Conservation (phyloP, 2,113 vertebrate species). For the Nibea albiflora region DNA sequence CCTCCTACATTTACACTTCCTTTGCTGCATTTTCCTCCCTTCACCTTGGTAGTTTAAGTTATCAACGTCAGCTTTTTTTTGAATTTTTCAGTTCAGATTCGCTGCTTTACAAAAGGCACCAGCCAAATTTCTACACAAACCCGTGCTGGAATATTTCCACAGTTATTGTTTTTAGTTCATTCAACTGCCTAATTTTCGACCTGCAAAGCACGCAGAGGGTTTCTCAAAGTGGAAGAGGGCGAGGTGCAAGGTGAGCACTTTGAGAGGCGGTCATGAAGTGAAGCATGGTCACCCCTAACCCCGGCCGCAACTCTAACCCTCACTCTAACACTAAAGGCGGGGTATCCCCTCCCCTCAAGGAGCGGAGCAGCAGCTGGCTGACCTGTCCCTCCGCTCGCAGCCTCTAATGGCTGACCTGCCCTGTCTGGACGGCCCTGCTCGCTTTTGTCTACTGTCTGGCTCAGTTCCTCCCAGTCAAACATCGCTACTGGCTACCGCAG, state of each 20-base stretch:
- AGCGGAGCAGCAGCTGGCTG: conserved; percentile 88
- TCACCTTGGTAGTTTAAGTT: background rate
- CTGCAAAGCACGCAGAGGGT: conserved; percentile 6
- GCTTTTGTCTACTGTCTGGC: conserved; percentile 97
- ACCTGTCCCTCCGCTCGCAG: conserved; percentile 85
- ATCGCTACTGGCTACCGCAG: conserved; percentile 61
- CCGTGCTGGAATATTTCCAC: background rate
- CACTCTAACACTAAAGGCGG: conserved; percentile 41
- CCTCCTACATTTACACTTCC: conserved; percentile 56
- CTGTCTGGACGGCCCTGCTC: conserved; percentile 90
- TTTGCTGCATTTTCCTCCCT: conserved; percentile 20
- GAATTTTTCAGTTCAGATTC: background rate
- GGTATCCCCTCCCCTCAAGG: conserved; percentile 59
- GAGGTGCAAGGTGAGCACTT: conserved; percentile 55
- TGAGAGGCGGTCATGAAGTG: conserved; percentile 78
- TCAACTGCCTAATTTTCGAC: conserved; percentile 9
- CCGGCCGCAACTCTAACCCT: conserved; percentile 45
- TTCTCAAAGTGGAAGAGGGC: conserved; percentile 18
- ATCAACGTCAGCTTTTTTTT: background rate
- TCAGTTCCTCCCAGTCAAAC: conserved; percentile 87
- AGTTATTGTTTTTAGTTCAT: conserved; percentile 21
- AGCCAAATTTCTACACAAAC: background rate
- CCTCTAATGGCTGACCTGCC: conserved; percentile 89
- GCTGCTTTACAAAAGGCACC: background rate
- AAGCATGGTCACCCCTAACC: conserved; percentile 84